These are phyloP conservation scores for Rhinogobio ventralis DNA, from an alignment of 2,797 vertebrate genomes.

Conservation along the genomic window DNA sequence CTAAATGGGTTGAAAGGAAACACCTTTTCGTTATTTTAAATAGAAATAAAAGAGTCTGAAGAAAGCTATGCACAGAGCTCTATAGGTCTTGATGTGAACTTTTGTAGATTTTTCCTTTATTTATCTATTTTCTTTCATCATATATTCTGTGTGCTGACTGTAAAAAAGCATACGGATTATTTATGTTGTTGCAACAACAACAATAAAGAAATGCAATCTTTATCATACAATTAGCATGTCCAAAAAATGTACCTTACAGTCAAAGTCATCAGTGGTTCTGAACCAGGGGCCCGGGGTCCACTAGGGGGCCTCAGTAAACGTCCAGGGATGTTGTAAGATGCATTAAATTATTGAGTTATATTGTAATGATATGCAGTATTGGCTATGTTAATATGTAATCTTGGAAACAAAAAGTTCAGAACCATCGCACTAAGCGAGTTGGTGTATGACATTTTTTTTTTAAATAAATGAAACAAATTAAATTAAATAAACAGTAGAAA, in stretches of 20 bases:
- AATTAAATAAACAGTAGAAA: background rate
- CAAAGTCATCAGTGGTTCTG: background rate
- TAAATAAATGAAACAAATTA: background rate
- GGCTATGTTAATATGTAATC: background rate
- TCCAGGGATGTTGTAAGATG: background rate
- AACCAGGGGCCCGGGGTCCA: background rate
- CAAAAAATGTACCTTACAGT: background rate
- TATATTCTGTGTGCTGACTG: background rate
- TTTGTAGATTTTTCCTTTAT: background rate
- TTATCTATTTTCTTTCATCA: background rate
- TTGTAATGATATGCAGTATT: background rate
- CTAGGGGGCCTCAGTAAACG: background rate
- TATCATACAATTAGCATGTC: background rate
- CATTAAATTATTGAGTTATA: background rate
- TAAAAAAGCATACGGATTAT: background rate
- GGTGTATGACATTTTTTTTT: background rate
- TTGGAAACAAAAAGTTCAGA: background rate
- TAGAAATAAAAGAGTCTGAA: background rate
- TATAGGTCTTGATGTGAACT: background rate
- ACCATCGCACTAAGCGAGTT: background rate
- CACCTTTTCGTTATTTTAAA: background rate
- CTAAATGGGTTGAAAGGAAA: background rate
- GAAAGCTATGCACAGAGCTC: background rate
- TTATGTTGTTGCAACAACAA: background rate
- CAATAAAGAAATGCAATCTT: background rate